Base-by-base conservation (phyloP, 2,113 vertebrate species). In the Macaca mulatta region DNA sequence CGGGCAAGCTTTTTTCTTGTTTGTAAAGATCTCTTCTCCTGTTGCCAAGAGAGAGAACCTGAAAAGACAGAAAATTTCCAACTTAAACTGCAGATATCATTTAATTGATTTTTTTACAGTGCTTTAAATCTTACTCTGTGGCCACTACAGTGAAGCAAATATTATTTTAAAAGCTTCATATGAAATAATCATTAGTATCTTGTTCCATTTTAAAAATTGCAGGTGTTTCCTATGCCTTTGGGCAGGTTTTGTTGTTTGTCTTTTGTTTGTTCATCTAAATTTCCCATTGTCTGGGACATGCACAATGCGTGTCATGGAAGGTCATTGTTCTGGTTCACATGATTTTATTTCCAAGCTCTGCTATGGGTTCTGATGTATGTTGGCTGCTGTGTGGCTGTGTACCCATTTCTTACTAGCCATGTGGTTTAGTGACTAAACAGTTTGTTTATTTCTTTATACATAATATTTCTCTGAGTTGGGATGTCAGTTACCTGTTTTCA, bases 151-250 rank as follows among this genome's bases (percentile, higher is more conserved):
- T 82, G 57, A 93, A 84, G 70, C 38, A 0, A 59, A 22, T 40
- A 64, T 88, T 94, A 89, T 95, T 97, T 96, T 95, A 57, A 95
- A 94, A 78, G 13, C 30, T 52, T 8, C 92, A 55, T 92, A 40
- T 96, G 97, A 88, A 97, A 97, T 96, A 85, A 61, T 78, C 95
- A 89, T 97, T 95, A 97, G 92, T 78, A 20, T 89, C 80, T 97
- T 96, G 59, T 94, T 98, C 97, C 95, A 90, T 83, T 88, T 88
- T 55, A 30, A 43, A 94, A 91, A 72, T 9, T 43, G 43, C 98
- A 98, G 97, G 94, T 98, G 98, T 97, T 98, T 98, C 98, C 98
- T 97, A 16, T 52, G 87, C 87, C 57, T 78, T 52, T 83, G 95
- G 97, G 96, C 89, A 80, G 25, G 38, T 57, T 81, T 78, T 27